Evolutionary conservation across 1,140 invertebrate genomes (phyloP), one percentile per base, ranked within the genome.

Genomic region (Zaprionus kolodkinae): DNA sequence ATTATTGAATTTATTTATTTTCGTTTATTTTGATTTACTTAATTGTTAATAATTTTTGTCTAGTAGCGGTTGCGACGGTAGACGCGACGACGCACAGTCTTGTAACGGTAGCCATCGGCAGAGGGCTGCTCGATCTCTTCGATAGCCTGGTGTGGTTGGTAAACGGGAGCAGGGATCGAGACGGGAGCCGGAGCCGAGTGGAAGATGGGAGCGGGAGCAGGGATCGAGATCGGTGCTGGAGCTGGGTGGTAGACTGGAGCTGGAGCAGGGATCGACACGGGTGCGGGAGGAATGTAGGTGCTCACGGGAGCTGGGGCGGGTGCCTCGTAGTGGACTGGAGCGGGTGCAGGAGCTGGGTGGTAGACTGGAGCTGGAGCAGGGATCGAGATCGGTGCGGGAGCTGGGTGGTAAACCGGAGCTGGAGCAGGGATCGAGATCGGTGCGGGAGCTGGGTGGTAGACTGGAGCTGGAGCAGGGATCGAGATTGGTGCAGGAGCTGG

Each of bases 101-200:
- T 90, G 79, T 89, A 89, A 56, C 81, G 85, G 86, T 89, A 89
- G 17, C 85, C 85, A 75, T 90, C 86, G 36, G 61, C 72, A n/a
- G 86, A 79, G 33, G 64, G 70, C 64, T 80, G 85, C 69, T 89
- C 85, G 64, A 85, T 81, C 77, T 88, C 71, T 65, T 88, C 84
- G 50, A 81, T 57, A 54, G 56, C 64, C 66, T 82, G 83, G 4
- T 76, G 72, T 25, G 65, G 59, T 60, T 79, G 64, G 68, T 64
- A 70, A 27, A 79, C 77, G 33, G 76, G 81, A 60, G 69, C 78
- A 3, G 69, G 55, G 13, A 35, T 33, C 11, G 70, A 35, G 48
- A 60, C 52, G 6, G 60, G 70, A 35, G 64, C 61, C 10, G 64
- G 64, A 17, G 64, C 50, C 4, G 63, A 21, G 17, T 54, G 45